Percentiles rank a stretch among this genome's conserved stretches.
phyloP scores from a whole-genome alignment of 1,140 invertebrate genomes.

The Hermetia illucens region DNA sequence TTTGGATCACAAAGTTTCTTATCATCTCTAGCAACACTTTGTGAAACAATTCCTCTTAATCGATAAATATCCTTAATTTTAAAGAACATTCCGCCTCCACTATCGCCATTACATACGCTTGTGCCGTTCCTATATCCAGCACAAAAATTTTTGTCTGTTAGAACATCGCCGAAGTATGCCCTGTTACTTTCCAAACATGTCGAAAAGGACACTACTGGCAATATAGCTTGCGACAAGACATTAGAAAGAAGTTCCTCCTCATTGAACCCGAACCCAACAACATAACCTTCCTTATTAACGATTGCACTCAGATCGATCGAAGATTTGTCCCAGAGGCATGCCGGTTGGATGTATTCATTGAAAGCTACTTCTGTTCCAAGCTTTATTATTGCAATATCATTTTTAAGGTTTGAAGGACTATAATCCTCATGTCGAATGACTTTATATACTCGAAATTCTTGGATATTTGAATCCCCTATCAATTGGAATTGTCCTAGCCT shows the following conservation, averaged over 20 bases:
- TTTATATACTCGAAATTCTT: conserved; percentile 16
- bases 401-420: conserved; percentile 14
- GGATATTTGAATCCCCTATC: conserved; percentile 10
- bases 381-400: conserved; percentile 50
- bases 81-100: not conserved
- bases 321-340: conserved; percentile 44
- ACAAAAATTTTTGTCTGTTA: not conserved
- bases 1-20: not conserved
- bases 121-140: not conserved
- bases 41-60: not conserved
- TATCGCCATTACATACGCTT: not conserved
- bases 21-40: not conserved
- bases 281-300: conserved; percentile 29
- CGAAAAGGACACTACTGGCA: conserved; percentile 33
- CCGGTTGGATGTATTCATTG: conserved; percentile 43
- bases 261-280: conserved; percentile 47
- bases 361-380: conserved; percentile 36
- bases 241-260: not conserved
- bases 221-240: conserved; percentile 31
- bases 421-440: conserved; percentile 6
- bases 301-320: conserved; percentile 29
- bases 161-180: not conserved
- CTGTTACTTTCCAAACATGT: conserved; percentile 22
- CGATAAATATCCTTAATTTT: not conserved
- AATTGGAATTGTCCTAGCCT: conserved; percentile 31